Evolutionary conservation across 2,888 invertebrate species (phyloP).

Genomic region (Ligdia adustata): DNA sequence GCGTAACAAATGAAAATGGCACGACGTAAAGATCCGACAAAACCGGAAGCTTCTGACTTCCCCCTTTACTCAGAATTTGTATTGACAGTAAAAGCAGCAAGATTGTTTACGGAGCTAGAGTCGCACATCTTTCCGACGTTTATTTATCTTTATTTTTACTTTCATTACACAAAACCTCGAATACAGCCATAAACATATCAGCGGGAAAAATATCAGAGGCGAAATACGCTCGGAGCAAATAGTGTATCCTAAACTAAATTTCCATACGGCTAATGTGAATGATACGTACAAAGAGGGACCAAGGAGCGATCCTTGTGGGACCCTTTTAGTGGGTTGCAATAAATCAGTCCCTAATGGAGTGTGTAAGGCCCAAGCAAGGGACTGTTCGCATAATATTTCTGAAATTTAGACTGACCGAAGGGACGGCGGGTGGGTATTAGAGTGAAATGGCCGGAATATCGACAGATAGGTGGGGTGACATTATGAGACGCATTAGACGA

Average conservation of each 20-base stretch:
- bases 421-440: constrained; percentile 36
- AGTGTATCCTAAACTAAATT: constrained; percentile 47
- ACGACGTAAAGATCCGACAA: constrained; percentile 5
- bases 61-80: constrained; percentile 16
- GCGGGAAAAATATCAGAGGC: constrained; percentile 46
- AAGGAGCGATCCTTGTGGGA: constrained; percentile 68
- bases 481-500: constrained; percentile 43
- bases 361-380: constrained; percentile 60
- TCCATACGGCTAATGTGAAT: constrained; percentile 75
- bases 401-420: constrained; percentile 64
- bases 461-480: constrained; percentile 55
- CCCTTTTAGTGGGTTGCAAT: constrained; percentile 77
- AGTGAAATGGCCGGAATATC: constrained; percentile 55
- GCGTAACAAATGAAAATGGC: constrained; percentile 6
- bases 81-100: constrained; percentile 17
- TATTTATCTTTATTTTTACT: constrained; percentile 24
- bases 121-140: constrained; percentile 19
- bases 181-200: constrained; percentile 30
- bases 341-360: constrained; percentile 80
- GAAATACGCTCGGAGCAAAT: constrained; percentile 63
- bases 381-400: constrained; percentile 69
- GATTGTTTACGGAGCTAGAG: constrained; percentile 22
- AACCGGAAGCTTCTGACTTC: constrained; percentile 7
- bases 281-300: constrained; percentile 68
- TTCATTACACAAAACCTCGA: constrained; percentile 22